Conservation (phyloP, 2,797 vertebrate species). For the Pangasius sanitwongsei region DNA sequence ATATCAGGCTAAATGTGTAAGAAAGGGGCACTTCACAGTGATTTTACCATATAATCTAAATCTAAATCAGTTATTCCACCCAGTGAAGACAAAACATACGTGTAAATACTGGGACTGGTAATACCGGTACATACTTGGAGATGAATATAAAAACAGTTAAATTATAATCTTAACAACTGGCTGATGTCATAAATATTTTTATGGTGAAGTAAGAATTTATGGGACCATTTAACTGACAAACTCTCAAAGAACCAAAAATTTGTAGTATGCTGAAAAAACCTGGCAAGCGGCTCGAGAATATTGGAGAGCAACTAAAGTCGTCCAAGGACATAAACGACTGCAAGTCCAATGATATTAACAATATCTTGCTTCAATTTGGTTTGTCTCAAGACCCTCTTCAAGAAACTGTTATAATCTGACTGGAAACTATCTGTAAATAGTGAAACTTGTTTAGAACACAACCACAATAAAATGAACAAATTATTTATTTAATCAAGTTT, state of each 20-base stretch:
- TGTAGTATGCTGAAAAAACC: background rate
- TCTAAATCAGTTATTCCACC: background rate
- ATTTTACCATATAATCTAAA: background rate
- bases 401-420: background rate
- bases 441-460: background rate
- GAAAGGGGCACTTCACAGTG: background rate
- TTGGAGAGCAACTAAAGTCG: background rate
- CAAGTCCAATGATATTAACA: background rate
- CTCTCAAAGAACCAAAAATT: background rate
- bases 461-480: constrained; percentile 31
- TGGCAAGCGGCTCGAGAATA: background rate
- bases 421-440: background rate
- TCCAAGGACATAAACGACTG: background rate
- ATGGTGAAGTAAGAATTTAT: background rate
- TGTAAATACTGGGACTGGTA: background rate
- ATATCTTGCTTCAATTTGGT: background rate
- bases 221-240: background rate
- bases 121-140: background rate
- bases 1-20: background rate
- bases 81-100: background rate
- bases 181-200: background rate
- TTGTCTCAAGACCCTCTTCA: background rate
- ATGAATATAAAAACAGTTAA: background rate
- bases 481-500: constrained; percentile 58
- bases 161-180: background rate